Evolutionary conservation across 2,797 vertebrate genomes (phyloP).

Genomic region (Lindbergichthys nudifrons): DNA sequence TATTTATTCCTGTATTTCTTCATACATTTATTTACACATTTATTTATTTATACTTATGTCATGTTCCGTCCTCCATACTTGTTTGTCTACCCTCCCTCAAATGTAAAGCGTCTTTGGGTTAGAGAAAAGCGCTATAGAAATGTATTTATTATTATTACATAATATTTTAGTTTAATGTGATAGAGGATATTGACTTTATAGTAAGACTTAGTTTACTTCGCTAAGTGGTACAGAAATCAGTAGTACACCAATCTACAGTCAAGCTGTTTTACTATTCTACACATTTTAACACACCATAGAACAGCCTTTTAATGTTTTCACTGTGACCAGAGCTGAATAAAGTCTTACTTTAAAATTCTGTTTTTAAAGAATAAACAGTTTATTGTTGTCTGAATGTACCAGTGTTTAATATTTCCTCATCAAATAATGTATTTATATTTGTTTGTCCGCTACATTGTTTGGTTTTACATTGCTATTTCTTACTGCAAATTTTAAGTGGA

Average conservation of each 20-base stretch:
- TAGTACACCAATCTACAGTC: neutral
- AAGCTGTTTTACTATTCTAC: neutral
- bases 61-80: too few relatives aligned
- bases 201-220: constrained; percentile 20
- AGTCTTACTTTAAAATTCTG: constrained; percentile 48
- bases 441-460: too few relatives aligned
- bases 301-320: constrained; percentile 10
- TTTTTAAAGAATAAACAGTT: constrained; percentile 15
- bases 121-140: too few relatives aligned
- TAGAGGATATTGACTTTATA: neutral
- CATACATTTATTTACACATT: too few relatives aligned
- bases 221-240: neutral
- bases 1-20: too few relatives aligned
- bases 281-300: neutral
- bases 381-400: neutral
- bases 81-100: too few relatives aligned
- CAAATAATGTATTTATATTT: neutral
- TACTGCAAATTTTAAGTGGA: neutral
- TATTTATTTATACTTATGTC: too few relatives aligned
- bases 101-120: too few relatives aligned
- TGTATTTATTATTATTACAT: too few relatives aligned
- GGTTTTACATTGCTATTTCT: constrained; percentile 6
- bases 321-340: constrained; percentile 57
- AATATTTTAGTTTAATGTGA: constrained; percentile 17
- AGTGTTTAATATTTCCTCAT: neutral